Conservation (phyloP, 2,888 invertebrate species). For the Molorchus minor region DNA sequence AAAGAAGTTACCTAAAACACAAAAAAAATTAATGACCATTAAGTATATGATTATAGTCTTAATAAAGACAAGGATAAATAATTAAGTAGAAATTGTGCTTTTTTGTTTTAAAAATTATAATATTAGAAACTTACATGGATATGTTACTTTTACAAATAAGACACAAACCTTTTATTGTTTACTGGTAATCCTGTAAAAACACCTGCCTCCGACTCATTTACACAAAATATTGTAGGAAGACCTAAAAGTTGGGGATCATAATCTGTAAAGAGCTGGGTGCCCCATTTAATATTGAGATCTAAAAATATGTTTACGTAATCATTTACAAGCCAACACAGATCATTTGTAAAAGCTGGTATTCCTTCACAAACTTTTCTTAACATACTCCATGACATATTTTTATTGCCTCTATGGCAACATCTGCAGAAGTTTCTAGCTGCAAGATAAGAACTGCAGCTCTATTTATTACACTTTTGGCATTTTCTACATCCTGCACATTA, state of each 20-base stretch:
- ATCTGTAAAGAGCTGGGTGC: too few species aligned
- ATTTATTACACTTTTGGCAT: constrained; percentile 67
- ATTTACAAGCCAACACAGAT: too few species aligned
- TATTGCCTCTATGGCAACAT: constrained; percentile 76
- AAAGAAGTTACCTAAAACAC: too few species aligned
- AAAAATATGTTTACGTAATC: constrained; percentile 10
- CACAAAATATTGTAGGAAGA: constrained; percentile 81
- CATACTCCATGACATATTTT: constrained; percentile 71
- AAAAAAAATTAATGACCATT: too few species aligned
- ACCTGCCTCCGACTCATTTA: constrained; percentile 90
- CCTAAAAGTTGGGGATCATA: constrained; percentile 71
- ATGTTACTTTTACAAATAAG: too few species aligned
- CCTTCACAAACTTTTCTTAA: too few species aligned
- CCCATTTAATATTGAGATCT: constrained; percentile 80
- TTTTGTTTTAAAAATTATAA: too few species aligned
- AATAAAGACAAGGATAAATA: too few species aligned
- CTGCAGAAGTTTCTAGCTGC: constrained; percentile 85
- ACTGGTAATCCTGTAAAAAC: constrained; percentile 69
- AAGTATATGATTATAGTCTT: too few species aligned
- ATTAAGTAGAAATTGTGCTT: too few species aligned
- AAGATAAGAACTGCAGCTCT: constrained; percentile 78
- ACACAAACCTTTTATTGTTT: constrained; percentile 62
- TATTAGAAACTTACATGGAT: too few species aligned
- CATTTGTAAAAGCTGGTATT: too few species aligned
- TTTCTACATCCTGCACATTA: constrained; percentile 70